Base-by-base conservation (phyloP, 2,797 vertebrate genomes). In the Crypturellus tataupa region DNA sequence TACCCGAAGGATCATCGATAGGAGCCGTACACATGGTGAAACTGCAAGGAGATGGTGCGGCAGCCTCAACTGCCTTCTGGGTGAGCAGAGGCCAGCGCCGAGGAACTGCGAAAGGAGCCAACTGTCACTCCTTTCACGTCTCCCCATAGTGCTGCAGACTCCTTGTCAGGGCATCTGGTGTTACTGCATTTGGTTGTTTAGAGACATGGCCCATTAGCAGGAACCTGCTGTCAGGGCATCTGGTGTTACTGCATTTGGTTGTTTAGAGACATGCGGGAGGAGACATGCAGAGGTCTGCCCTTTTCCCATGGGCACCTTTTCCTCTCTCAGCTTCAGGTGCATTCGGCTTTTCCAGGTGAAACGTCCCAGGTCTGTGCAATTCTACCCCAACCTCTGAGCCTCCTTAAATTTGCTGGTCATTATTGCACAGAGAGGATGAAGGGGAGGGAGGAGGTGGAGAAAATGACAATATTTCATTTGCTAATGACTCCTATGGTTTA, bases 111-210 rank as follows among this genome's bases (percentile, higher is more conserved):
- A 92, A 85, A 89, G 49, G 67, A 89, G 65, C 69, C 82, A 94
- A 81, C 96, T 96, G 89, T 95, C 81, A 85, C 64, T 95, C 64
- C 75, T 87, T 91, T 91, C 83, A 81, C 94, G 89, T 85, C 63
- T 86, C 91, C 60, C 56, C 33, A 7, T 40, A 40, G 39, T 40
- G 39, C 39, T 40, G 39, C 39, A 40, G 39, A 40, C 39, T 40
- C 39, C 39, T 40, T 76, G 3, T 83, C 64, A 20, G 67, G 70
- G 33, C 93, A 96, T 93, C 90, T 95, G 94, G 69, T 85, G 65
- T 82, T 94, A 24, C 59, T 78, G 69, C 62, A 10, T 91, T 94
- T 89, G 58, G 18, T 25, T 76, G 42, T 68, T 94, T 23, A 72
- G 67, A 89, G 46, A 76, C 37, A 23, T 2, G 0, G 39, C 75